Evolutionary conservation across 2,888 invertebrate species (phyloP).

Genomic region (Idaea biselata): DNA sequence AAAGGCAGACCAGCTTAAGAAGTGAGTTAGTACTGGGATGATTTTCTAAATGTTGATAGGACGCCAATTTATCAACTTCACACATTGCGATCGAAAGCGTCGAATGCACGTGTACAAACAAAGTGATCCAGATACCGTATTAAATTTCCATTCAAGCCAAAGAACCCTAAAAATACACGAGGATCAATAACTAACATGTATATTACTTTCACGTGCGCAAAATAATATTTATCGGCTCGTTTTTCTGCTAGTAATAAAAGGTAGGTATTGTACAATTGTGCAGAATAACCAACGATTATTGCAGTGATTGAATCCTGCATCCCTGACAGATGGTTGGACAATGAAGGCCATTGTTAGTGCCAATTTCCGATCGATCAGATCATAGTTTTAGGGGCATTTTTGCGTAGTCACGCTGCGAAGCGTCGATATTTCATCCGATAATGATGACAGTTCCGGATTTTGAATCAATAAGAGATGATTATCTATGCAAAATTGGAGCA

Average conservation of each 20-base stretch:
- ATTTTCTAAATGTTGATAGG: too few species aligned
- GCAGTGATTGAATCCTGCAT: slow-evolving; percentile 55
- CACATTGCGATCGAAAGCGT: too few species aligned
- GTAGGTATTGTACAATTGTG: slow-evolving; percentile 55
- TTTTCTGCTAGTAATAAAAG: slow-evolving; percentile 55
- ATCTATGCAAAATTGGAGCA: slow-evolving; percentile 4
- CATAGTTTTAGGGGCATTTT: slow-evolving; percentile 61
- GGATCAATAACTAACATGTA: slow-evolving; percentile 49
- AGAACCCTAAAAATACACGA: slow-evolving; percentile 36
- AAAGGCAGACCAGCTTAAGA: too few species aligned
- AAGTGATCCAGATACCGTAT: not conserved
- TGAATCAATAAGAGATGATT: slow-evolving; percentile 30
- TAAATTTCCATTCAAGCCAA: slow-evolving; percentile 9
- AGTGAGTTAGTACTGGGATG: too few species aligned
- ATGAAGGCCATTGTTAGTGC: slow-evolving; percentile 58
- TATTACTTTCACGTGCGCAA: slow-evolving; percentile 58
- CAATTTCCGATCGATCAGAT: slow-evolving; percentile 53
- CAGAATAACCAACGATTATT: slow-evolving; percentile 60
- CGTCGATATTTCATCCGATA: slow-evolving; percentile 49
- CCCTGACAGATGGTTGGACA: slow-evolving; percentile 74
- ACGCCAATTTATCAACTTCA: too few species aligned
- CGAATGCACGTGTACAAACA: not conserved
- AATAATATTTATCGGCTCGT: slow-evolving; percentile 52
- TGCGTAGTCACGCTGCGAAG: slow-evolving; percentile 60
- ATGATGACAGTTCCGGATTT: slow-evolving; percentile 49